Evolutionary conservation across 2,797 vertebrate genomes (phyloP).

Genomic region (Poeciliopsis paucimaculata): DNA sequence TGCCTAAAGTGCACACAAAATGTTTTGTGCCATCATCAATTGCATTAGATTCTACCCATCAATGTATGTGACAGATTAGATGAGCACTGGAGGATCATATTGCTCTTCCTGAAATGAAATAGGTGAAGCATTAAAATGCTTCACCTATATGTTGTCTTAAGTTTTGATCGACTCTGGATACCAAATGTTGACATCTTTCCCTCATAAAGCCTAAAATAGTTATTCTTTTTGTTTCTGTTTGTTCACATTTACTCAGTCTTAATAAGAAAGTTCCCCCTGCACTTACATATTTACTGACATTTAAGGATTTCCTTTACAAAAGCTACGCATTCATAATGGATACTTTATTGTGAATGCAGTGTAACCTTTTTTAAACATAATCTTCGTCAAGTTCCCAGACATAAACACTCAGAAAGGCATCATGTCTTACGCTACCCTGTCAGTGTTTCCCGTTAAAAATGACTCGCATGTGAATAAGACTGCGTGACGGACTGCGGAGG

Average conservation of each 20-base stretch:
- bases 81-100: not conserved
- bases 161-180: not conserved
- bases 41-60: not conserved
- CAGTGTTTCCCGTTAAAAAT: conserved; percentile 44
- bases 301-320: not conserved
- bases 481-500: conserved; percentile 22
- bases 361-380: not conserved
- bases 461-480: conserved; percentile 34
- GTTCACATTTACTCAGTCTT: not conserved
- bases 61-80: not conserved
- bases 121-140: not conserved
- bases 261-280: not conserved
- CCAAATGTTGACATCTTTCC: not conserved
- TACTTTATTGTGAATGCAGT: not conserved
- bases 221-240: not conserved
- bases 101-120: not conserved
- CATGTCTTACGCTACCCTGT: conserved; percentile 24
- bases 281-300: not conserved
- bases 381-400: conserved; percentile 8
- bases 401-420: conserved; percentile 26
- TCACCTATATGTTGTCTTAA: not conserved
- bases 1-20: not conserved
- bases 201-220: not conserved
- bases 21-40: not conserved
- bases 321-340: not conserved